Evolutionary conservation across 2,113 vertebrate species (phyloP).

Genomic region (Nycticebus coucang): DNA sequence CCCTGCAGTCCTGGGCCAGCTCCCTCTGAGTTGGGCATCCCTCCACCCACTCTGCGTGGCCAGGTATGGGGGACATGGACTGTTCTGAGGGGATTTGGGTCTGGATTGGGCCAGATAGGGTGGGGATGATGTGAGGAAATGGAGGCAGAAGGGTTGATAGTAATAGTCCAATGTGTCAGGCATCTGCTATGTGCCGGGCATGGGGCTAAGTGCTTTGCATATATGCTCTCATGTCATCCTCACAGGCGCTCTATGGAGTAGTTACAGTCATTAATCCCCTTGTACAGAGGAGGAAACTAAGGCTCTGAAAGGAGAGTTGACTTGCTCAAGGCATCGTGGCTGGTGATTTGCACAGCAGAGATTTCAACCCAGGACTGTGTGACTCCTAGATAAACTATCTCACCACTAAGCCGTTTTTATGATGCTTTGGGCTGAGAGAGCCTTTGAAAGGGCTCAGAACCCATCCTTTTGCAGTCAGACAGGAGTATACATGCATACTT

Average conservation of each 20-base stretch:
- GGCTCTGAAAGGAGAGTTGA: slow-evolving; percentile 17
- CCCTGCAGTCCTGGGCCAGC: not conserved
- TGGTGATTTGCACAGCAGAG: not conserved
- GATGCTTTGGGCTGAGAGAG: not conserved
- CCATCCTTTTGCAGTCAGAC: not conserved
- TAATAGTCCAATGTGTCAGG: not conserved
- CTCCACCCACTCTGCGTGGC: not conserved
- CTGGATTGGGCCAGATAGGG: not conserved
- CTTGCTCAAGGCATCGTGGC: not conserved
- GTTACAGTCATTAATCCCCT: not conserved
- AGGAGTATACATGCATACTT: not conserved
- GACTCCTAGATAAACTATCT: not conserved
- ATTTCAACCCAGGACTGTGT: slow-evolving; percentile 37
- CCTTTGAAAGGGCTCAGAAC: slow-evolving; percentile 2
- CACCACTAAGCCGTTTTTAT: not conserved
- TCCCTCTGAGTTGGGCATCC: not conserved
- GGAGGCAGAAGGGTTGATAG: not conserved
- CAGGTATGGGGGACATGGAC: not conserved
- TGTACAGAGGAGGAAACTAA: not conserved
- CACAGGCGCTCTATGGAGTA: not conserved
- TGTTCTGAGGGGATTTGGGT: not conserved
- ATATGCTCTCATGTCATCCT: not conserved
- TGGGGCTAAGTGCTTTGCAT: not conserved
- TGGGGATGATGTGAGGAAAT: not conserved
- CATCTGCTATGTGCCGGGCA: not conserved